Percentiles rank a stretch among this genome's conserved stretches.
phyloP scores from a whole-genome alignment of 2,797 vertebrate species.

The Xyrichtys novacula region DNA sequence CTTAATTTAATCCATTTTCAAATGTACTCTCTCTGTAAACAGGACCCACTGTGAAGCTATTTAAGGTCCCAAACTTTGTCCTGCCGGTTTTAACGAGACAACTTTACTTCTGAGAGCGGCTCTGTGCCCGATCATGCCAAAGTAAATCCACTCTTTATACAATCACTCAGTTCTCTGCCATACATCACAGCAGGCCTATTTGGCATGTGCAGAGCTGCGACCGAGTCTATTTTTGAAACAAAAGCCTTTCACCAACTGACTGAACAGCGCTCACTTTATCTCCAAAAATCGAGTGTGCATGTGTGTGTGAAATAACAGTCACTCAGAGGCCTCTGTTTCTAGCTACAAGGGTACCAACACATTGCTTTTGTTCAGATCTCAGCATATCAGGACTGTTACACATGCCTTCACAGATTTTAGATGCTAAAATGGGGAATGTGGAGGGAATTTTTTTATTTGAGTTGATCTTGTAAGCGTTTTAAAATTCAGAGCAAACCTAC shows the following conservation, averaged over 20 bases:
- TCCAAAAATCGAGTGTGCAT: constrained; percentile 43
- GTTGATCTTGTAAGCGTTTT: constrained; percentile 42
- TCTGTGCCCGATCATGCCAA: constrained; percentile 40
- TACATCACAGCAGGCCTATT: constrained; percentile 61
- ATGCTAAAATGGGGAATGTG: constrained; percentile 38
- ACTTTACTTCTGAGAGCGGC: constrained; percentile 31
- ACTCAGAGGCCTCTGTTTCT: constrained; percentile 56
- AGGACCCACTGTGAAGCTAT: not conserved
- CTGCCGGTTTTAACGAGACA: constrained; percentile 21
- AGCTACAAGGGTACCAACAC: constrained; percentile 50
- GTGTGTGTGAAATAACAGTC: constrained; percentile 53
- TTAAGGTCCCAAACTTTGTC: constrained; percentile 7
- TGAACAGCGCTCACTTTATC: constrained; percentile 66
- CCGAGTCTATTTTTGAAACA: constrained; percentile 74
- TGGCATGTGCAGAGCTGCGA: constrained; percentile 56
- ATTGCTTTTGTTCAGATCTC: constrained; percentile 68
- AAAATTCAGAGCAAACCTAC: constrained; percentile 29
- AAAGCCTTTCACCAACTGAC: constrained; percentile 69
- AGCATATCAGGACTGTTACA: constrained; percentile 59
- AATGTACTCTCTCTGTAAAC: not conserved
- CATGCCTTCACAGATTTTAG: constrained; percentile 57
- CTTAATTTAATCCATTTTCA: not conserved
- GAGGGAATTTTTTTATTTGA: constrained; percentile 50
- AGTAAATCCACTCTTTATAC: constrained; percentile 56
- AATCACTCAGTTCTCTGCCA: constrained; percentile 52